Base-by-base conservation (phyloP, 2,797 vertebrate species). In the Sebastes steindachneri region DNA sequence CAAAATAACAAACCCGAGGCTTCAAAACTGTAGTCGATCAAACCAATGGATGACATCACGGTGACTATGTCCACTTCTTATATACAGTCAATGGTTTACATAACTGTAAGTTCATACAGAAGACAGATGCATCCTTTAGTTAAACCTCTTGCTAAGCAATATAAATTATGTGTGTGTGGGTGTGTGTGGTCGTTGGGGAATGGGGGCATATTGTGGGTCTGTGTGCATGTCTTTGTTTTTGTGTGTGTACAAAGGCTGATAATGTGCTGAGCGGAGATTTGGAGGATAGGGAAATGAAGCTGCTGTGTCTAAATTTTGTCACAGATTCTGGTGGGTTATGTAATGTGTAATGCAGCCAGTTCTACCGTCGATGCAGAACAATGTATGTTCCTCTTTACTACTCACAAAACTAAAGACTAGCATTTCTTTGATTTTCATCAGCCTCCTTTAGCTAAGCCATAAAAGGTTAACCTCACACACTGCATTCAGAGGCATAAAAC, bases 211-310 rank as follows among this genome's bases (percentile, higher is more conserved):
- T 8, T 55, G 74, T 82, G 74, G 29, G 53, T 83, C 57, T 75
- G 8, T 75, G 59, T 76, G 63, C 35, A 71, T 68, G 57, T 85
- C 31, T 75, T 70, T 80, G 57, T 79, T 83, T 75, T 73, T 77
- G 41, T 73, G 19, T 86, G 68, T 73, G 68, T 55, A 62, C 53
- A 77, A 76, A 83, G n/a, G 66, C 76, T 79, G 79, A 75, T 89
- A 77, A 87, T 84, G 83, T 90, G 76, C 89, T 88, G 80, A 88
- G 71, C 33, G 3, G 85, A 82, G 80, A 83, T 89, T 86, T 75
- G 54, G 35, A 81, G 48, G 79, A 77, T 41, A 60, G 64, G 60
- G 53, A 89, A 82, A 76, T 79, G 17, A 83, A 89, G 80, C 79
- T 80, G 74, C 75, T 77, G 51, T 9, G 48, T 85, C 62, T 64